Conservation (phyloP, 2,888 invertebrate genomes). For the Heliconius ismenius region DNA sequence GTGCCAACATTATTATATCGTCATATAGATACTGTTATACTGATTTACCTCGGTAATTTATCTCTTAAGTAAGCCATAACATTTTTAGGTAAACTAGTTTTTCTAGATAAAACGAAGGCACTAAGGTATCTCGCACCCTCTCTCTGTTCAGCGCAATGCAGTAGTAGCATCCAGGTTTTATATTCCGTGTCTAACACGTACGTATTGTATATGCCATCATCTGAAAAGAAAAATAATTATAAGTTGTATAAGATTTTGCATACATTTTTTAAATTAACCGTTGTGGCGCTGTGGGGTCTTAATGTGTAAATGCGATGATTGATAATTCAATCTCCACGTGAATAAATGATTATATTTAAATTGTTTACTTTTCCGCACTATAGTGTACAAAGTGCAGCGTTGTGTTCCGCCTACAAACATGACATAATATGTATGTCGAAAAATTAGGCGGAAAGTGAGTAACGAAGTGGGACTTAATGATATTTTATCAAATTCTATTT, state of each 20-base stretch:
- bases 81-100: constrained; percentile 81
- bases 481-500: too few relatives aligned
- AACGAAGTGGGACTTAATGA: too few relatives aligned
- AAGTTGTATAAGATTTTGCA: neutral
- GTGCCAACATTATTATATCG: too few relatives aligned
- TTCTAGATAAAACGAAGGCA: constrained; percentile 89
- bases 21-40: neutral
- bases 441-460: too few relatives aligned
- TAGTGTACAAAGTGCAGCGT: too few relatives aligned
- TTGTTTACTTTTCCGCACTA: too few relatives aligned
- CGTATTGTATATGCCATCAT: constrained; percentile 94
- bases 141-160: constrained; percentile 93
- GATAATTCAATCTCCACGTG: too few relatives aligned
- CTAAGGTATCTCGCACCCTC: constrained; percentile 89
- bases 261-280: neutral
- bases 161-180: constrained; percentile 89
- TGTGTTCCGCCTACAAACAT: too few relatives aligned
- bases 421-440: too few relatives aligned
- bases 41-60: constrained; percentile 83
- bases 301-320: too few relatives aligned
- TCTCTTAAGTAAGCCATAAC: constrained; percentile 89
- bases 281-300: neutral
- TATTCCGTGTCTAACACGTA: constrained; percentile 93
- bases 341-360: too few relatives aligned
- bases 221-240: constrained; percentile 70